A percentile compares a stretch with the other conserved stretches of the same genome.
phyloP scores from a whole-genome alignment of 2,797 vertebrate genomes.

The Sarcophilus harrisii region DNA sequence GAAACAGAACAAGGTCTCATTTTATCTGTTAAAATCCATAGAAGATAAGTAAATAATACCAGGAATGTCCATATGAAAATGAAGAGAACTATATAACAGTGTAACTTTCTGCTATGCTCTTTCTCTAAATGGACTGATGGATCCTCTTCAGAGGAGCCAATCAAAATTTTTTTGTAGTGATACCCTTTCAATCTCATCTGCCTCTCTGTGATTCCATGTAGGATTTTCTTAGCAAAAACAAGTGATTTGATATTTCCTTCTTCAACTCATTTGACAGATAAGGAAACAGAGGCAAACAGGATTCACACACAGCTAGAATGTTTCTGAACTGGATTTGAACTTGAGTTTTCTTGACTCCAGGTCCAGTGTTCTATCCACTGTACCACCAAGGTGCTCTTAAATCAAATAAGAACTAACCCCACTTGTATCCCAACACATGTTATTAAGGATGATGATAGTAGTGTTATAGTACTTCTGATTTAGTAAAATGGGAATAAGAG shows the following conservation, averaged over 20 bases:
- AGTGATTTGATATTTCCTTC: neutral
- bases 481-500: neutral
- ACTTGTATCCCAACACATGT: neutral
- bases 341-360: neutral
- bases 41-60: neutral
- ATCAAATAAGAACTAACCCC: neutral
- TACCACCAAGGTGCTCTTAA: neutral
- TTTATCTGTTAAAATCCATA: neutral
- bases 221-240: neutral
- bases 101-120: neutral
- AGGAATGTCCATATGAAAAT: neutral
- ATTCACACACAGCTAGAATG: neutral
- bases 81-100: neutral
- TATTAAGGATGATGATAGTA: neutral
- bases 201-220: neutral
- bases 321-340: neutral
- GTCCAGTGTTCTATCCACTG: neutral
- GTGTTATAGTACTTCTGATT: neutral
- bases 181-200: neutral
- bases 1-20: slow-evolving; percentile 31
- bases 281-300: neutral
- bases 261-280: neutral
- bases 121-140: neutral
- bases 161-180: neutral
- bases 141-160: neutral